Evolutionary conservation across 1,140 invertebrate genomes (phyloP), one percentile per base, ranked within the genome.

Genomic region (Drosophila baimaii): DNA sequence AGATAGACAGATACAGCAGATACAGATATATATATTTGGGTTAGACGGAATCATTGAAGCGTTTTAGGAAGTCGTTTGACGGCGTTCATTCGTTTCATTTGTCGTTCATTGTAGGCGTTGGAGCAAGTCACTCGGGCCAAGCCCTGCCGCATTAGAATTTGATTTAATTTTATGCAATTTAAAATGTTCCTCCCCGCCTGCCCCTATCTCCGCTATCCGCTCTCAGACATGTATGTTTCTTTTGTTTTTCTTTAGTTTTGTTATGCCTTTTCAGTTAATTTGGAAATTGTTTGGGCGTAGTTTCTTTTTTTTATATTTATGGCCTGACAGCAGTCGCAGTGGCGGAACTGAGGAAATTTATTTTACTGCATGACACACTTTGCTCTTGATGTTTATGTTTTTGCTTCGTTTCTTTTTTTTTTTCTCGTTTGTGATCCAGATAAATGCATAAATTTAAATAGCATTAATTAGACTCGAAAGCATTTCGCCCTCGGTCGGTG

Each of bases 91-190:
- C 69, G 66, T 49, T 71, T 71, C 69, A 71, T 72, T 72, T 72
- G 66, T 77, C 68, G 54, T 49, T 56, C 46, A 55, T 71, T 85
- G 81, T 86, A 79, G 83, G 84, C 83, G 83, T 89, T 78, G 66
- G 41, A 65, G 75, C 68, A 77, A 70, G 65, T 69, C 77, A 64
- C 68, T 66, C 52, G 27, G 31, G 47, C 47, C 64, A 82, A 71
- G 79, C 82, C 74, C 79, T 75, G 73, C 74, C 79, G 72, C 85
- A 86, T 86, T 86, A 77, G 84, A 88, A 88, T 88, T 89, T 88
- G 77, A 80, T 89, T 88, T 89, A 89, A 89, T 89, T 89, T 89
- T 88, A 88, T 88, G 84, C 83, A 88, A 88, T 84, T 84, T 74
- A 57, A 83, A 88, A 80, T 80, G 83, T 66, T 84, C 6, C 29